Percentiles rank a stretch among this genome's conserved stretches.
These are phyloP conservation scores for Glaucidium brasilianum DNA, from an alignment of 2,113 vertebrate genomes.

Conservation along the genomic window DNA sequence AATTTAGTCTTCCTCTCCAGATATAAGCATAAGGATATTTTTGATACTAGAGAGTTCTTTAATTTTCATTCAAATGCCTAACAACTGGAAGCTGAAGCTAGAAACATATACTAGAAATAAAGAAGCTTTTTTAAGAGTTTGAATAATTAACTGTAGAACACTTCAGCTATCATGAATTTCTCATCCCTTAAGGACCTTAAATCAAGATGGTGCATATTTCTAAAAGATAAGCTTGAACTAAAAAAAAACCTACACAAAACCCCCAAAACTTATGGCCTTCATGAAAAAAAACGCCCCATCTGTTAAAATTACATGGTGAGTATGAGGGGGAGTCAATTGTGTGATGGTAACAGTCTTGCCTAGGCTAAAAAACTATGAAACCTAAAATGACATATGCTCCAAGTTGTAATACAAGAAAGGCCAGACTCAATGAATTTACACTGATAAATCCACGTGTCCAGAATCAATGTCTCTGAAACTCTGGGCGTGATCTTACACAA, in stretches of 20 bases:
- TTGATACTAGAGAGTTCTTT: neutral
- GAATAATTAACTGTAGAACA: neutral
- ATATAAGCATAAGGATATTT: neutral
- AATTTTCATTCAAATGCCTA: neutral
- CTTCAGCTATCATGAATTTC: neutral
- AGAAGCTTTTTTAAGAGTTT: neutral
- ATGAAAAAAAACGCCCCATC: neutral
- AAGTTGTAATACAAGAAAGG: neutral
- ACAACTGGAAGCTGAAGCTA: neutral
- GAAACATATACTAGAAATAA: neutral
- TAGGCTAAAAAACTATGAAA: neutral
- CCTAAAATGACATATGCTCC: neutral
- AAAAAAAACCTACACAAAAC: neutral
- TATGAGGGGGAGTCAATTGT: neutral
- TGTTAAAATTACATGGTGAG: neutral
- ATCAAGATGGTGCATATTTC: neutral
- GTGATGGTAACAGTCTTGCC: neutral
- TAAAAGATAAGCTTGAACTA: neutral
- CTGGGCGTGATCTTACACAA: neutral
- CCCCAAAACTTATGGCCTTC: neutral
- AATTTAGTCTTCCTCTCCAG: neutral
- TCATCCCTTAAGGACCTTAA: neutral
- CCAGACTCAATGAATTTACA: neutral
- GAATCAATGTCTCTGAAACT: neutral
- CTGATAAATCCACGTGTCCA: neutral